These are phyloP conservation scores for Punctoribates punctum DNA, from an alignment of 2,888 invertebrate species.

Conservation along the genomic window DNA sequence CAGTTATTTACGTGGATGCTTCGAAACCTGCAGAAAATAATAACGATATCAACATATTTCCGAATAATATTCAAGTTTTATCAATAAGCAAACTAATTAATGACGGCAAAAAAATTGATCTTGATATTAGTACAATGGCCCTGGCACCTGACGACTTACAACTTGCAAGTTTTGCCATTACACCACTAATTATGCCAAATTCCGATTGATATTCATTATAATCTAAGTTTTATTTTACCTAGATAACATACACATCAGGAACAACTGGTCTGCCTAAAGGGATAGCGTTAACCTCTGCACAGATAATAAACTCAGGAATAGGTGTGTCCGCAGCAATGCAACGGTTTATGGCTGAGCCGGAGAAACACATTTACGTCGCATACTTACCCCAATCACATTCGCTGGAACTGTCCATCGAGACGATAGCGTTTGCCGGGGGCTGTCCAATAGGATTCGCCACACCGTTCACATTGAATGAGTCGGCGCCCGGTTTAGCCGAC, in stretches of 20 bases:
- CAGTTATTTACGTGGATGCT: conserved; percentile 30
- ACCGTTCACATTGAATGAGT: conserved; percentile 57
- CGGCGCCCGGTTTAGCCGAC: conserved; percentile 87
- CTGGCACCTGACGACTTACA: conserved; percentile 24
- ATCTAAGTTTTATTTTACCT: too few species aligned
- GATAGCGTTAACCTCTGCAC: conserved; percentile 47
- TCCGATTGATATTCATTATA: too few species aligned
- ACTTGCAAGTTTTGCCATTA: conserved; percentile 34
- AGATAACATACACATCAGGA: conserved; percentile 91
- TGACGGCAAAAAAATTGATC: not conserved
- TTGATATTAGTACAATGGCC: not conserved
- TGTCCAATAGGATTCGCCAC: conserved; percentile 55
- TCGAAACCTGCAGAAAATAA: not conserved
- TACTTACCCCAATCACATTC: conserved; percentile 96
- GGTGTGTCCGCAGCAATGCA: conserved; percentile 34
- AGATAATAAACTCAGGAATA: conserved; percentile 43
- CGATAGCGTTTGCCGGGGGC: conserved; percentile 50
- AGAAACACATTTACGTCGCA: conserved; percentile 56
- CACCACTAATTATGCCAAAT: too few species aligned
- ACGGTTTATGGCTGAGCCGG: not conserved
- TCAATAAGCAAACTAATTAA: not conserved
- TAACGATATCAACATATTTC: not conserved
- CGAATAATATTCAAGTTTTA: not conserved
- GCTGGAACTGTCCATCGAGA: conserved; percentile 82
- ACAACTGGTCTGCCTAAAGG: conserved; percentile 52